These are phyloP conservation scores for Subanguina moxae DNA, from an alignment of 1,140 invertebrate species.

Conservation along the genomic window DNA sequence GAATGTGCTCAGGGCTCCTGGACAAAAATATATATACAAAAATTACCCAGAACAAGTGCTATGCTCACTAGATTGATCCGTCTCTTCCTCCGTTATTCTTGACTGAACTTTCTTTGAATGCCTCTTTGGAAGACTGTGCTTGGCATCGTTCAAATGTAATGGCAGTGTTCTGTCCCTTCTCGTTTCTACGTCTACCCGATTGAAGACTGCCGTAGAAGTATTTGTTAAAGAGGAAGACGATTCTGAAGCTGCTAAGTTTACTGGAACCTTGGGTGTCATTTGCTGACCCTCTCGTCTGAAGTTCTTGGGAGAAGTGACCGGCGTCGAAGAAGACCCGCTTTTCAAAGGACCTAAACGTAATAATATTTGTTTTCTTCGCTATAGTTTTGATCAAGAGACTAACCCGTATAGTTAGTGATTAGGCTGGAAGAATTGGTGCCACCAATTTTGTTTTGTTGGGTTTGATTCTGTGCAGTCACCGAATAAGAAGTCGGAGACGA, in stretches of 20 bases:
- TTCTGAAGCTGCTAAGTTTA: too few relatives aligned
- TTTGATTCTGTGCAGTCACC: too few relatives aligned
- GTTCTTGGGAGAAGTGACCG: background rate
- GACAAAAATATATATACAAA: background rate
- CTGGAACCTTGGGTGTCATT: too few relatives aligned
- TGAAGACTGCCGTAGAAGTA: background rate
- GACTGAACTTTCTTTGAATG: background rate
- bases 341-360: conserved; percentile 7
- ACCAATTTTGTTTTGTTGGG: too few relatives aligned
- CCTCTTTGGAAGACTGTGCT: background rate
- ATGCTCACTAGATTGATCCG: conserved; percentile 10
- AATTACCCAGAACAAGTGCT: conserved; percentile 1
- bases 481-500: too few relatives aligned
- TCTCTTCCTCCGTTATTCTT: background rate
- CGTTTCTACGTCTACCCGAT: conserved; percentile 1
- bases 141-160: too few relatives aligned
- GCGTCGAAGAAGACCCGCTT: conserved; percentile 6
- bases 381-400: too few relatives aligned
- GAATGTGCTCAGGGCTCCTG: too few relatives aligned
- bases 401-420: too few relatives aligned
- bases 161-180: background rate
- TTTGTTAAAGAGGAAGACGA: background rate
- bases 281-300: too few relatives aligned
- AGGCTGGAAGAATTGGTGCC: too few relatives aligned
- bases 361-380: too few relatives aligned